A percentile compares a stretch with the other conserved stretches of the same genome.
Evolutionary conservation across 37 sponge, comb jelly and placozoan species (phyloP).

Genomic region (Haliclona indistincta): DNA sequence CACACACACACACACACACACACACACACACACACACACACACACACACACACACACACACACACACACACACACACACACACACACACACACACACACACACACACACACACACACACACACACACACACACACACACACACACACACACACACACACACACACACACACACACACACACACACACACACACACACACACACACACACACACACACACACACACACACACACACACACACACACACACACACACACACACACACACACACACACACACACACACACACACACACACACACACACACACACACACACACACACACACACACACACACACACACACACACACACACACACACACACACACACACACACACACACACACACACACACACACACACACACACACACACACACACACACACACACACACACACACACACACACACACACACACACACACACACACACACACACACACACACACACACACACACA

Average conservation of each 20-base stretch:
- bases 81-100: too few relatives aligned
- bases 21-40: too few relatives aligned
- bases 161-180: not conserved
- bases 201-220: not conserved
- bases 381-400: not conserved
- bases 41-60: too few relatives aligned
- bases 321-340: not conserved
- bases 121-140: too few relatives aligned
- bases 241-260: slow-evolving; percentile 13
- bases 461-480: not conserved
- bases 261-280: not conserved
- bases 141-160: not conserved
- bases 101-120: too few relatives aligned
- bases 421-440: not conserved
- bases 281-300: slow-evolving; percentile 3
- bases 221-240: slow-evolving; percentile 8
- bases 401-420: not conserved
- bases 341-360: not conserved
- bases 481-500: slow-evolving; percentile 35
- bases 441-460: not conserved
- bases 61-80: too few relatives aligned
- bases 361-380: slow-evolving; percentile 7
- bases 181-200: slow-evolving; percentile 9
- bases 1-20: too few relatives aligned
- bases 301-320: not conserved